Evolutionary conservation across 2,888 invertebrate genomes (phyloP).

Genomic region (Eurytoma adleriae): DNA sequence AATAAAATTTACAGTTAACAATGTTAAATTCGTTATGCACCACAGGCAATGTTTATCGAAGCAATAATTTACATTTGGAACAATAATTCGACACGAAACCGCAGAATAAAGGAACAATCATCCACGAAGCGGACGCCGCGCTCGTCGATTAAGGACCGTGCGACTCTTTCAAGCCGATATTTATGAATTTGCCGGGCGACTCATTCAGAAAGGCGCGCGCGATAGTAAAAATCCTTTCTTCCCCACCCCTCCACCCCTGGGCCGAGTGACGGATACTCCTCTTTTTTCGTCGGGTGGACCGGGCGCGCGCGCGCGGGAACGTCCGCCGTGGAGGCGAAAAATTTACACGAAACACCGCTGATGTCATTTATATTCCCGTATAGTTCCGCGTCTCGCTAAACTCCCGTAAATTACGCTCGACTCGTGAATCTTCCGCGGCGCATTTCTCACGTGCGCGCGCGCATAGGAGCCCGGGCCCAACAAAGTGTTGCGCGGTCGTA

Average conservation of each 20-base stretch:
- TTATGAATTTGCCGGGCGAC: neutral
- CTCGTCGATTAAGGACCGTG: neutral
- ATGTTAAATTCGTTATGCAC: no score
- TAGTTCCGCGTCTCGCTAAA: constrained; percentile 25
- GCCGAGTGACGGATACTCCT: constrained; percentile 48
- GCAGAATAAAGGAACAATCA: neutral
- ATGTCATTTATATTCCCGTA: constrained; percentile 50
- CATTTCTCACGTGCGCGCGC: constrained; percentile 17
- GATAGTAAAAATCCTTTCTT: neutral
- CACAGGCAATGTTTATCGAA: neutral
- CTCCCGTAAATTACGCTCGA: constrained; percentile 50
- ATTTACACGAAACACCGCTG: constrained; percentile 49
- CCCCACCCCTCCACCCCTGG: no score
- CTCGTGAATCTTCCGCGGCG: constrained; percentile 39
- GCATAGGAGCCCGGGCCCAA: constrained; percentile 3
- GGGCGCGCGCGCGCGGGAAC: neutral
- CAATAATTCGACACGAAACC: neutral
- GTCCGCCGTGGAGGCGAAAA: constrained; percentile 22
- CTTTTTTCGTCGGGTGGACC: constrained; percentile 11
- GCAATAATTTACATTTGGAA: neutral
- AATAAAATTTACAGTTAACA: no score
- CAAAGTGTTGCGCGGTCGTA: constrained; percentile 43
- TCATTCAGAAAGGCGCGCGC: neutral
- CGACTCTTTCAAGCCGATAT: constrained; percentile 5
- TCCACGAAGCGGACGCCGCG: neutral